phyloP scores from a whole-genome alignment of 2,888 invertebrate species.

The Melanostoma mellinum region DNA sequence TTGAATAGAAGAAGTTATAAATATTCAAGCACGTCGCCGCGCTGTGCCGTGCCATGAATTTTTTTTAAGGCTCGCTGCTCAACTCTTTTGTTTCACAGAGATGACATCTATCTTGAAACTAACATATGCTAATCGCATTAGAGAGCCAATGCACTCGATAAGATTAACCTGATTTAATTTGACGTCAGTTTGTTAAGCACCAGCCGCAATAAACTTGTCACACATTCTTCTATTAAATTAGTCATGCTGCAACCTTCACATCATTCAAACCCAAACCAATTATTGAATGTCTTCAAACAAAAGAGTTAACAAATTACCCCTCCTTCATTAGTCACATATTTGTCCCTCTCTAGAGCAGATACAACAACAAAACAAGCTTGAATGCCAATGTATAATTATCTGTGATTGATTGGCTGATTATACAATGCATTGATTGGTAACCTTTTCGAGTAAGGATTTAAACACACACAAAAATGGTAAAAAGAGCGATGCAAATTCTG shows the following conservation, averaged over 20 bases:
- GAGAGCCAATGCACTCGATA: background rate
- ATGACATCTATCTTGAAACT: conserved; percentile 11
- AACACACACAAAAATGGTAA: conserved; percentile 31
- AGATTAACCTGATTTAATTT: conserved; percentile 56
- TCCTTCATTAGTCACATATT: conserved; percentile 27
- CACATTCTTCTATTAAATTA: conserved; percentile 50
- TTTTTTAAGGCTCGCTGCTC: conserved; percentile 32
- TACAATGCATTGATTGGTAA: conserved; percentile 43
- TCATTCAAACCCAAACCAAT: conserved; percentile 36
- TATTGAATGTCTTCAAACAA: conserved; percentile 7
- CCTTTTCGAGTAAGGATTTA: conserved; percentile 41
- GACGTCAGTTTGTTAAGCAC: conserved; percentile 29
- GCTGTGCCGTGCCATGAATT: conserved; percentile 7
- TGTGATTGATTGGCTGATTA: conserved; percentile 63
- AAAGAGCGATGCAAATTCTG: conserved; percentile 28
- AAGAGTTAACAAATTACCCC: conserved; percentile 21
- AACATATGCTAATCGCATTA: conserved; percentile 16
- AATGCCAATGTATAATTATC: conserved; percentile 56
- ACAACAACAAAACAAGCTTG: conserved; percentile 6
- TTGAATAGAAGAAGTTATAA: conserved; percentile 29
- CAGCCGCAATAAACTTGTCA: conserved; percentile 50
- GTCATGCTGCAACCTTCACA: conserved; percentile 42
- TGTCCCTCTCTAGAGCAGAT: conserved; percentile 19
- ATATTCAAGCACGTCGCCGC: conserved; percentile 8
- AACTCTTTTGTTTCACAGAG: conserved; percentile 58